phyloP scores from a whole-genome alignment of 2,113 vertebrate genomes.

The Climacteris rufus region DNA sequence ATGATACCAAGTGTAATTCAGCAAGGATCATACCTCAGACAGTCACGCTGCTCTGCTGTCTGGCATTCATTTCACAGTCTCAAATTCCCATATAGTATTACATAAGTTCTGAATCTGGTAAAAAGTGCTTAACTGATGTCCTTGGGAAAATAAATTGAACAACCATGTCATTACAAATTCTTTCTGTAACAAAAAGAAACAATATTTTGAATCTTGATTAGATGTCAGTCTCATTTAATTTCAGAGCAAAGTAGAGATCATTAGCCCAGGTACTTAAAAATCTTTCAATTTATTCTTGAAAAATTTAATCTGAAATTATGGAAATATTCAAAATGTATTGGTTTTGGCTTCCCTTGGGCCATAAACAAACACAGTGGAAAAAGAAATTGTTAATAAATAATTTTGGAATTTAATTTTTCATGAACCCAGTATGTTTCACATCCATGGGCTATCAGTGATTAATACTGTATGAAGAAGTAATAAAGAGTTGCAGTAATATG shows the following conservation, averaged over 20 bases:
- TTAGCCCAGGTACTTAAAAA: background rate
- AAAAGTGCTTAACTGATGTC: background rate
- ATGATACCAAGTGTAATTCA: background rate
- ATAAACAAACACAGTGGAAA: background rate
- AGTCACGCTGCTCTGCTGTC: background rate
- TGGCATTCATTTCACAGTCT: conserved; percentile 1
- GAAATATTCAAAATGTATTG: background rate
- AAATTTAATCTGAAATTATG: background rate
- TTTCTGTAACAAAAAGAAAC: background rate
- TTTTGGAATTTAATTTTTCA: background rate
- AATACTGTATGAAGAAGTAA: background rate
- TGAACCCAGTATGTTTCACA: background rate
- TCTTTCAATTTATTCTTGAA: background rate
- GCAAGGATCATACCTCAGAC: background rate
- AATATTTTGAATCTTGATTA: background rate
- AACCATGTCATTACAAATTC: background rate
- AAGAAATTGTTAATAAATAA: background rate
- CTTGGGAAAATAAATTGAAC: background rate
- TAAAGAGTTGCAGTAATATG: background rate
- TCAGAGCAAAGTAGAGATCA: background rate
- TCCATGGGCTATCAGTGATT: background rate
- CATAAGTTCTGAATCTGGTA: background rate
- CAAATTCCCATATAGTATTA: background rate
- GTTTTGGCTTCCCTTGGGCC: background rate
- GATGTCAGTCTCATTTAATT: background rate